These are phyloP conservation scores for Pteromalus puparum DNA, from an alignment of 1,140 invertebrate species.

Conservation along the genomic window DNA sequence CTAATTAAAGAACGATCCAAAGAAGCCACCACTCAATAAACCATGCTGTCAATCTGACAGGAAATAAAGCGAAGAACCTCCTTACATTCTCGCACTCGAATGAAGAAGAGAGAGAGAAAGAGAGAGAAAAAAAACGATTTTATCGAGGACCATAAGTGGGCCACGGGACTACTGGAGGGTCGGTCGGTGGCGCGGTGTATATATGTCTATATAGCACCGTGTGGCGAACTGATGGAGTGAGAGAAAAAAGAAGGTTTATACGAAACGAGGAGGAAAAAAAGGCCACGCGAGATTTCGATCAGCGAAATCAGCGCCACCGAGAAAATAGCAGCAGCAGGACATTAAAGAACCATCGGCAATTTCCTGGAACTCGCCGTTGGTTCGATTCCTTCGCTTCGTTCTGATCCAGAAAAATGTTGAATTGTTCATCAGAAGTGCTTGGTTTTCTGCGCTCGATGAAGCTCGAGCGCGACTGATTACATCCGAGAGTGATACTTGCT, in stretches of 20 bases:
- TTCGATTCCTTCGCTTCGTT: not conserved
- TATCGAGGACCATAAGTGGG: conserved; percentile 12
- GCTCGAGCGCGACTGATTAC: not conserved
- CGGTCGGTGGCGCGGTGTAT: not conserved
- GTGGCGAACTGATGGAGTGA: not conserved
- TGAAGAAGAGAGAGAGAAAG: not conserved
- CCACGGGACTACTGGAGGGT: conserved; percentile 34
- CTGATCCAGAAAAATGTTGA: conserved; percentile 28
- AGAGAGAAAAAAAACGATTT: conserved; percentile 22
- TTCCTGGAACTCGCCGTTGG: not conserved
- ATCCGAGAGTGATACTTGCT: conserved; percentile 6
- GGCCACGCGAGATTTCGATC: conserved; percentile 19
- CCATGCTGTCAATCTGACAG: not conserved
- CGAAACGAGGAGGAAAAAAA: conserved; percentile 31
- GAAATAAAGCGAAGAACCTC: conserved; percentile 22
- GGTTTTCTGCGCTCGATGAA: not conserved
- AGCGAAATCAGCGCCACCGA: not conserved
- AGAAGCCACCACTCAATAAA: not conserved
- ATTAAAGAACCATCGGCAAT: conserved; percentile 36
- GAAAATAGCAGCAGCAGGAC: conserved; percentile 18
- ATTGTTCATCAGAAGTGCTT: conserved; percentile 22
- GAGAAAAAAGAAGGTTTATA: not conserved
- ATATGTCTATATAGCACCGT: not conserved
- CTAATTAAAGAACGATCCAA: not conserved
- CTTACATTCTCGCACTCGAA: not conserved